phyloP scores from a whole-genome alignment of 2,888 invertebrate species.

The Caenorhabditis plicata region DNA sequence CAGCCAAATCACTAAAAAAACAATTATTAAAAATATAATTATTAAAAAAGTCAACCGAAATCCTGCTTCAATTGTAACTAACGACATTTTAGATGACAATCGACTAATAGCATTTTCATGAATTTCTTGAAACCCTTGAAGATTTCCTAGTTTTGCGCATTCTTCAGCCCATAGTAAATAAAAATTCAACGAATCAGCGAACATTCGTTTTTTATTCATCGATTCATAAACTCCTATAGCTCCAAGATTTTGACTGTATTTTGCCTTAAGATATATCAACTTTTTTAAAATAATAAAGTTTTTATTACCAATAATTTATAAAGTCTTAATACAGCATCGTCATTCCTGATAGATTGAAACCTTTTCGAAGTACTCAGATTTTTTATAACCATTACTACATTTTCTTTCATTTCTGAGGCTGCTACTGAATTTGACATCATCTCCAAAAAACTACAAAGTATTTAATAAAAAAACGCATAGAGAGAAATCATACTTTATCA shows the following conservation, averaged over 20 bases:
- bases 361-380: neutral
- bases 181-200: slow-evolving; percentile 33
- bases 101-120: slow-evolving; percentile 7
- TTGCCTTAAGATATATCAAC: no score
- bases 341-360: slow-evolving; percentile 1
- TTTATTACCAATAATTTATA: slow-evolving; percentile 35
- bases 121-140: slow-evolving; percentile 9
- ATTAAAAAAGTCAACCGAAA: slow-evolving; percentile 11
- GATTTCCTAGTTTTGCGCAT: slow-evolving; percentile 17
- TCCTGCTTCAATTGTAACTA: slow-evolving; percentile 8
- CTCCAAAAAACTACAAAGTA: slow-evolving; percentile 8
- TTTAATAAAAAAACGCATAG: neutral
- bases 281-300: no score
- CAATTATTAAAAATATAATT: neutral
- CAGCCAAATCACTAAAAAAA: slow-evolving; percentile 16
- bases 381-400: neutral
- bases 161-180: slow-evolving; percentile 40
- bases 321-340: slow-evolving; percentile 17
- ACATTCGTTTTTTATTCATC: slow-evolving; percentile 32
- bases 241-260: slow-evolving; percentile 36
- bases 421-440: slow-evolving; percentile 6
- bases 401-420: neutral
- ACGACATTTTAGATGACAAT: neutral
- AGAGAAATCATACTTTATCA: slow-evolving; percentile 7
- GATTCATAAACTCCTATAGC: slow-evolving; percentile 38